These are phyloP conservation scores for Trichomalopsis sarcophagae DNA, from an alignment of 1,140 invertebrate species.

Conservation along the genomic window DNA sequence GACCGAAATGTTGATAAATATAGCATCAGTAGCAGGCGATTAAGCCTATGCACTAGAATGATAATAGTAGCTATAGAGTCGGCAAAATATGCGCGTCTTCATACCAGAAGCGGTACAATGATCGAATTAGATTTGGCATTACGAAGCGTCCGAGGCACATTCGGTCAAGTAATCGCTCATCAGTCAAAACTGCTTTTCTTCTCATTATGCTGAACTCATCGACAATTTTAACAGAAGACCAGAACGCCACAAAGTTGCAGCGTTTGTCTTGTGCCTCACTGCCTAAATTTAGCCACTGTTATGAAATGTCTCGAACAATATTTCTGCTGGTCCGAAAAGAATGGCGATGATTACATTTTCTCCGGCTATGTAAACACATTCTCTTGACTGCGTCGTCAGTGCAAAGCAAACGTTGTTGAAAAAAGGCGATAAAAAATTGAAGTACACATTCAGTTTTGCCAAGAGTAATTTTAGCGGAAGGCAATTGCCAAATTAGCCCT, in stretches of 20 bases:
- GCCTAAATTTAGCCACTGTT: background rate
- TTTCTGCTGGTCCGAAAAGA: background rate
- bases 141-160: background rate
- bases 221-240: constrained; percentile 18
- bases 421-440: background rate
- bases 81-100: background rate
- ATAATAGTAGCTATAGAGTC: constrained; percentile 2
- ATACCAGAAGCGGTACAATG: background rate
- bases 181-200: background rate
- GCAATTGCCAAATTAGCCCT: constrained; percentile 27
- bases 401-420: background rate
- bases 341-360: background rate
- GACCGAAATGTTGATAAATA: background rate
- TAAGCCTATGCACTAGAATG: background rate
- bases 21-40: background rate
- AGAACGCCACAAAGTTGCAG: background rate
- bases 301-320: background rate
- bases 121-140: constrained; percentile 48
- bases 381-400: too few relatives aligned
- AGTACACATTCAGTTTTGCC: background rate
- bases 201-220: constrained; percentile 6
- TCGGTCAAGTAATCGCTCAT: constrained; percentile 28
- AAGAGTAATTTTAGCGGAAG: constrained; percentile 21
- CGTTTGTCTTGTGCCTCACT: background rate
- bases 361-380: background rate